Percentiles rank a stretch among this genome's conserved stretches.
Evolutionary conservation across 35 echinoderm and acorn worm genomes (phyloP).

Genomic region (Stichopus chloronotus): DNA sequence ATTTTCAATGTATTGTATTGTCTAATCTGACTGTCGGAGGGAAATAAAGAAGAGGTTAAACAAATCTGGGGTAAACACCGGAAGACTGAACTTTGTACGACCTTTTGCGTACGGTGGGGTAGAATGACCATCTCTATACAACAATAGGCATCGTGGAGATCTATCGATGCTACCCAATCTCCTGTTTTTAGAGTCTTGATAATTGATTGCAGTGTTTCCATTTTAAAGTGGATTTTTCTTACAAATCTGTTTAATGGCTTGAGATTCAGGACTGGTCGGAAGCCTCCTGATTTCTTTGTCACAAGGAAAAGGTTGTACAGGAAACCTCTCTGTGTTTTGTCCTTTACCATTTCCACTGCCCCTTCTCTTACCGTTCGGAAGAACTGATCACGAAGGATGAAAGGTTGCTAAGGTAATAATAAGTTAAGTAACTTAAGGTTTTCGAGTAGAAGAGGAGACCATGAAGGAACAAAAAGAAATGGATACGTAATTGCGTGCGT

Average conservation of each 20-base stretch:
- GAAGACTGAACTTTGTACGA: too few relatives aligned
- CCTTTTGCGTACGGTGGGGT: too few relatives aligned
- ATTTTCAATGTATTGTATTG: too few relatives aligned
- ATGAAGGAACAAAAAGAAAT: neutral
- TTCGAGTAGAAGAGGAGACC: neutral
- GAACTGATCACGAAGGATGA: slow-evolving; percentile 1
- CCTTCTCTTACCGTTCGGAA: neutral
- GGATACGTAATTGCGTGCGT: neutral
- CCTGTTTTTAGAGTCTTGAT: neutral
- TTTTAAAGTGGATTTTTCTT: slow-evolving; percentile 9
- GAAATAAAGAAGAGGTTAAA: too few relatives aligned
- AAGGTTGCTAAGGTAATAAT: neutral
- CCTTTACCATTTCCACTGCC: neutral
- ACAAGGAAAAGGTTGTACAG: neutral
- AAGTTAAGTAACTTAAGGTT: neutral
- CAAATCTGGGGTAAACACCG: too few relatives aligned
- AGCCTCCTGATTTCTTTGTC: slow-evolving; percentile 8
- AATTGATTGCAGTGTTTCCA: slow-evolving; percentile 9
- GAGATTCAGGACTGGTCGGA: neutral
- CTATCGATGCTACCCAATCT: neutral
- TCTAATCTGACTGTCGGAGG: too few relatives aligned
- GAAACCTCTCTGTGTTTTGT: neutral
- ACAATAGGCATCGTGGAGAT: slow-evolving; percentile 15
- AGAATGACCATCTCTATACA: too few relatives aligned
- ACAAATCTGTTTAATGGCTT: slow-evolving; percentile 14